Evolutionary conservation across 2,113 vertebrate genomes (phyloP).

Genomic region (Brienomyrus longianalis): DNA sequence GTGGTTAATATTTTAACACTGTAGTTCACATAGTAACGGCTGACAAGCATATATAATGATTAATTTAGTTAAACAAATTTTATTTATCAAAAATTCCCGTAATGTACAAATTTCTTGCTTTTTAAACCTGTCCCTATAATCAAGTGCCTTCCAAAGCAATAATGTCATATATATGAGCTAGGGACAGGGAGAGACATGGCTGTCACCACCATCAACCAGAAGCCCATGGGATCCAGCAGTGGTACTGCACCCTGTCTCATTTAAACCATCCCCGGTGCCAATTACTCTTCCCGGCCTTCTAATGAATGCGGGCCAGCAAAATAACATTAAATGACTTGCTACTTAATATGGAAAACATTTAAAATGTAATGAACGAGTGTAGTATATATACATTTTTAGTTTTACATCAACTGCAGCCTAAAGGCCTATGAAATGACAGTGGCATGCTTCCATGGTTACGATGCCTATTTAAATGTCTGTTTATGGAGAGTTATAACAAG

Average conservation of each 20-base stretch:
- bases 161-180: neutral
- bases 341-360: neutral
- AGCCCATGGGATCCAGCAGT: neutral
- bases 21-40: neutral
- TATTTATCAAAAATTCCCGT: neutral
- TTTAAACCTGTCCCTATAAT: neutral
- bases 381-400: neutral
- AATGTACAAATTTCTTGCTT: neutral
- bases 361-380: neutral
- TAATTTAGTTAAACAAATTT: neutral
- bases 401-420: neutral
- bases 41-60: neutral
- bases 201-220: neutral
- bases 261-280: neutral
- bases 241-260: neutral
- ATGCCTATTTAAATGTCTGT: neutral
- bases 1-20: neutral
- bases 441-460: neutral
- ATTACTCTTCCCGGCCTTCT: constrained; percentile 12
- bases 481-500: neutral
- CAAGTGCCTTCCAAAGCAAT: neutral
- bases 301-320: neutral
- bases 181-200: neutral
- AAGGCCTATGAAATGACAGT: neutral
- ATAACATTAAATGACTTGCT: neutral